These are phyloP conservation scores for Diplolepis rosae DNA, from an alignment of 2,888 invertebrate species.

Conservation along the genomic window DNA sequence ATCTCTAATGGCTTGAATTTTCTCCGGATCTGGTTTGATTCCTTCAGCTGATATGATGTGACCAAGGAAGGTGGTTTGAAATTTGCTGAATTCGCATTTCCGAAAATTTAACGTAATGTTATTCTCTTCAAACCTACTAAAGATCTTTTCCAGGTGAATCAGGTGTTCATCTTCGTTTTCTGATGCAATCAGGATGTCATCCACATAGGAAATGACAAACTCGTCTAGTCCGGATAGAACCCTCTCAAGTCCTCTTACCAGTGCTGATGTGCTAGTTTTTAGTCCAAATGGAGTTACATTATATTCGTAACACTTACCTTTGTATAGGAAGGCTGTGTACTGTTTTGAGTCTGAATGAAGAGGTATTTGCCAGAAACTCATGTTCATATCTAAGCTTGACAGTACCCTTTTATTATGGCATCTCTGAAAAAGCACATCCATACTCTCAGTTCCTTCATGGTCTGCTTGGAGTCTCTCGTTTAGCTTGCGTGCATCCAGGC, in stretches of 20 bases:
- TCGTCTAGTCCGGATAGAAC: not conserved
- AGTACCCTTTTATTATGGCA: not conserved
- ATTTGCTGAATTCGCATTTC: conserved; percentile 75
- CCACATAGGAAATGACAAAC: conserved; percentile 33
- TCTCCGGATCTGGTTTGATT: conserved; percentile 27
- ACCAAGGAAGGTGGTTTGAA: conserved; percentile 23
- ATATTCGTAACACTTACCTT: too few relatives aligned
- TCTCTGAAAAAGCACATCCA: not conserved
- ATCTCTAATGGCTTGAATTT: too few relatives aligned
- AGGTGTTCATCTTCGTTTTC: conserved; percentile 13
- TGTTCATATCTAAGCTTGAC: not conserved
- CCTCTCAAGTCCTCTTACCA: conserved; percentile 12
- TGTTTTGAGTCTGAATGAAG: too few relatives aligned
- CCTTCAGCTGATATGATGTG: conserved; percentile 27
- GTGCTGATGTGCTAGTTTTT: too few relatives aligned
- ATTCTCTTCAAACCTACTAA: conserved; percentile 35
- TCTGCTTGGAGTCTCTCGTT: not conserved
- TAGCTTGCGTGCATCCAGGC: not conserved
- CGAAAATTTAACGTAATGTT: conserved; percentile 62
- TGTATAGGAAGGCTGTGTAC: too few relatives aligned
- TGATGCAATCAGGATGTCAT: conserved; percentile 32
- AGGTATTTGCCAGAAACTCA: too few relatives aligned
- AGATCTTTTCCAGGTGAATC: conserved; percentile 39
- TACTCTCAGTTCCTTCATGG: not conserved
- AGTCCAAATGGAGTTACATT: too few relatives aligned